phyloP scores from a whole-genome alignment of 2,888 invertebrate genomes.

The Mycogona germanica region DNA sequence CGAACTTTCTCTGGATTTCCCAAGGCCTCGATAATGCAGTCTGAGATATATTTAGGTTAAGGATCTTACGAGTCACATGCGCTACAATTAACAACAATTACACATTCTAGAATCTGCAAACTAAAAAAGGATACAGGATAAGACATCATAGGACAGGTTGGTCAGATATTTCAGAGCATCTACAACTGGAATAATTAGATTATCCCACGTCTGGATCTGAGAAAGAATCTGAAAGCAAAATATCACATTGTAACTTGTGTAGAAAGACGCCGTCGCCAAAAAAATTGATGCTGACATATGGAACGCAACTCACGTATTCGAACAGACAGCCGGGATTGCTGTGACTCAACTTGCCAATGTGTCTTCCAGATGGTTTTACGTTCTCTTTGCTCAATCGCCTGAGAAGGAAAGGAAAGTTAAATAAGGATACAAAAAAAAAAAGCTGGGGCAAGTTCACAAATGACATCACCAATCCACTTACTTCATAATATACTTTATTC shows the following conservation, averaged over 20 bases:
- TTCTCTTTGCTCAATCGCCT: slow-evolving; percentile 82
- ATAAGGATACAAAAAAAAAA: slow-evolving; percentile 6
- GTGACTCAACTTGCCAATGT: slow-evolving; percentile 93
- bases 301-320: slow-evolving; percentile 64
- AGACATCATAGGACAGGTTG: slow-evolving; percentile 85
- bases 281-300: neutral
- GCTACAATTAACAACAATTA: neutral
- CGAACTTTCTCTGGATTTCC: slow-evolving; percentile 53
- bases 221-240: slow-evolving; percentile 43
- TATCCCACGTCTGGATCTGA: slow-evolving; percentile 87
- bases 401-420: slow-evolving; percentile 6
- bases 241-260: neutral
- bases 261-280: neutral
- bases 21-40: slow-evolving; percentile 86
- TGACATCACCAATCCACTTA: slow-evolving; percentile 42
- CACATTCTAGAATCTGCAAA: neutral
- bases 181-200: slow-evolving; percentile 89
- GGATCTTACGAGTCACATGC: neutral
- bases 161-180: slow-evolving; percentile 96
- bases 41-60: slow-evolving; percentile 25
- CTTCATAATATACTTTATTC: slow-evolving; percentile 94
- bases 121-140: slow-evolving; percentile 51
- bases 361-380: slow-evolving; percentile 89
- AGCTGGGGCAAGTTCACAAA: neutral
- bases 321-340: slow-evolving; percentile 91